Evolutionary conservation across 2,797 vertebrate genomes (phyloP).

Genomic region (Miichthys miiuy): DNA sequence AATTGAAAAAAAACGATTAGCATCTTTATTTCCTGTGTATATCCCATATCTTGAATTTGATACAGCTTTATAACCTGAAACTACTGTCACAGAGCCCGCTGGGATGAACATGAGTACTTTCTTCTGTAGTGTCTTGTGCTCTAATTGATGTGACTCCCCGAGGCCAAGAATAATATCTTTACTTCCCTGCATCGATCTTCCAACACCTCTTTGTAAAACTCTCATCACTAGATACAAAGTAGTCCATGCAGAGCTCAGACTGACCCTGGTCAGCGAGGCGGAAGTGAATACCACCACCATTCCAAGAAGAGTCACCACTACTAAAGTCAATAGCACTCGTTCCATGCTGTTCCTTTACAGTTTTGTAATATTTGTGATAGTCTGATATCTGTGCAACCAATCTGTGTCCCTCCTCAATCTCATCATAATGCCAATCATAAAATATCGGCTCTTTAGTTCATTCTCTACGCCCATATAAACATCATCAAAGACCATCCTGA

Average conservation of each 20-base stretch:
- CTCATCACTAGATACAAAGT: conserved; percentile 56
- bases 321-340: conserved; percentile 51
- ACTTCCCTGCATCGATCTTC: conserved; percentile 27
- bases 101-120: conserved; percentile 40
- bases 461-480: conserved; percentile 47
- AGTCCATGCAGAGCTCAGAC: conserved; percentile 62
- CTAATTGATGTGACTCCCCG: conserved; percentile 59
- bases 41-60: conserved; percentile 49
- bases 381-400: conserved; percentile 63
- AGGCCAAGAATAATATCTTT: conserved; percentile 70
- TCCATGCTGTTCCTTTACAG: conserved; percentile 13
- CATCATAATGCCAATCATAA: conserved; percentile 44
- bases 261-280: conserved; percentile 55
- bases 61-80: conserved; percentile 1
- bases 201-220: conserved; percentile 17
- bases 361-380: conserved; percentile 53
- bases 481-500: conserved; percentile 55
- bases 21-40: conserved; percentile 62
- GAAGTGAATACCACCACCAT: conserved; percentile 64
- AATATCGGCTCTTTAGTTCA: conserved; percentile 52
- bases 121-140: not conserved
- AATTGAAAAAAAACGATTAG: conserved; percentile 68
- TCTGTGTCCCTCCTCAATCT: conserved; percentile 58
- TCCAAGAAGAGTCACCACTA: conserved; percentile 49
- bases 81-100: conserved; percentile 34